phyloP scores from a whole-genome alignment of 2,113 vertebrate genomes.

The Isurus oxyrinchus region DNA sequence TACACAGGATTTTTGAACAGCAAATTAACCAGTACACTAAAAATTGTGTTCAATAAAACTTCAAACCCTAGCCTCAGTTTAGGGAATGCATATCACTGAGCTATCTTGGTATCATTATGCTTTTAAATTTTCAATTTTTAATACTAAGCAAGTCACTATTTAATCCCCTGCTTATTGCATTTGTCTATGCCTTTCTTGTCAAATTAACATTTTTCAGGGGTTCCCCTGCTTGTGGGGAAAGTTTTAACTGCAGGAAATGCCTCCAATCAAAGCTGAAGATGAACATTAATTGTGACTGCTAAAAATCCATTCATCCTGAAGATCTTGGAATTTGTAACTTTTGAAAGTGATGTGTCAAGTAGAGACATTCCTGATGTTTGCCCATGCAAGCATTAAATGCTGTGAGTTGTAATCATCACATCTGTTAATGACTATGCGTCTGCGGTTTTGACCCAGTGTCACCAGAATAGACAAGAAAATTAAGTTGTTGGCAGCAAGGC shows the following conservation, averaged over 20 bases:
- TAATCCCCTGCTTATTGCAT: not conserved
- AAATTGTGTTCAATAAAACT: not conserved
- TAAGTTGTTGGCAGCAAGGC: conserved; percentile 12
- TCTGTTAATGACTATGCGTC: not conserved
- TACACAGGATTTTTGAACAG: not conserved
- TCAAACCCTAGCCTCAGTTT: not conserved
- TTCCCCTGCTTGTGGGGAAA: not conserved
- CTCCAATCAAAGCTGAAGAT: conserved; percentile 4
- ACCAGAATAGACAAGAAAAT: conserved; percentile 3
- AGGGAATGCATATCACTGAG: not conserved
- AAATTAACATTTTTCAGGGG: not conserved
- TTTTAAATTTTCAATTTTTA: not conserved
- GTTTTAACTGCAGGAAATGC: conserved; percentile 22
- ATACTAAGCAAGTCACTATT: not conserved
- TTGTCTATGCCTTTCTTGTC: not conserved
- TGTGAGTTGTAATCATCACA: not conserved
- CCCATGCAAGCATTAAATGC: conserved; percentile 10
- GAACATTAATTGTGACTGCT: conserved; percentile 28
- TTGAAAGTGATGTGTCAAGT: not conserved
- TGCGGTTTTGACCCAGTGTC: conserved; percentile 26
- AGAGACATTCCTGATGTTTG: conserved; percentile 9
- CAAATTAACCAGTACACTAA: not conserved
- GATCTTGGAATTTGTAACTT: not conserved
- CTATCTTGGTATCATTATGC: not conserved
- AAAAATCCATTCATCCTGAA: conserved; percentile 27